A percentile compares a stretch with the other conserved stretches of the same genome.
Conservation (phyloP, 2,113 vertebrate species). For the Brachyistius frenatus region DNA sequence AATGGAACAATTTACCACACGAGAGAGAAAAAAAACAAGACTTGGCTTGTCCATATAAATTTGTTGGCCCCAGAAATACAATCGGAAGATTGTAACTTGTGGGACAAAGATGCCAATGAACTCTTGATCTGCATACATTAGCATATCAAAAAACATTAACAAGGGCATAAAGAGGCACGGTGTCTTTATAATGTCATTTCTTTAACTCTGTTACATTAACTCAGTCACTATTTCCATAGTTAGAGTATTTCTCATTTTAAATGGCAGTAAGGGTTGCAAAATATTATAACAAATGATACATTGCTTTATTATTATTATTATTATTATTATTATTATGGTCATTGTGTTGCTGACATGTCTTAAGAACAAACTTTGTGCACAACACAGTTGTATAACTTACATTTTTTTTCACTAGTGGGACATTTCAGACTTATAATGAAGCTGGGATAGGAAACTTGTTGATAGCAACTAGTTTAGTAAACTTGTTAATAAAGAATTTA, state of each 20-base stretch:
- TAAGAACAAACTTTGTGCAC: neutral
- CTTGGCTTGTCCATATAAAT: conserved; percentile 31
- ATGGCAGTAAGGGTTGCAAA: neutral
- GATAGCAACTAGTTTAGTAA: neutral
- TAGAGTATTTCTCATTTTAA: neutral
- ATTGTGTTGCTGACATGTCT: neutral
- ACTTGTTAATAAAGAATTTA: neutral
- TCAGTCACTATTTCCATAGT: too few species aligned
- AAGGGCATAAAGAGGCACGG: conserved; percentile 70
- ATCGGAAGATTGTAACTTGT: conserved; percentile 64
- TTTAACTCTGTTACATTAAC: conserved; percentile 2
- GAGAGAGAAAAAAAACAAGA: conserved; percentile 16
- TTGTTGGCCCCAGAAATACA: conserved; percentile 67
- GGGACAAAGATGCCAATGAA: conserved; percentile 72
- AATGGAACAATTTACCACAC: conserved; percentile 66
- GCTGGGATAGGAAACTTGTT: neutral
- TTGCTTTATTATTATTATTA: neutral
- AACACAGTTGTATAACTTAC: neutral
- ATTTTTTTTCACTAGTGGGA: too few species aligned
- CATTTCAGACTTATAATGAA: neutral
- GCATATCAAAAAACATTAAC: conserved; percentile 68
- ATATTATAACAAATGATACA: neutral
- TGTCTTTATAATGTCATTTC: conserved; percentile 47
- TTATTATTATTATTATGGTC: neutral
- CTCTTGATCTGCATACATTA: conserved; percentile 75